phyloP scores from a whole-genome alignment of 2,113 vertebrate genomes.

The Nycticorax nycticorax region DNA sequence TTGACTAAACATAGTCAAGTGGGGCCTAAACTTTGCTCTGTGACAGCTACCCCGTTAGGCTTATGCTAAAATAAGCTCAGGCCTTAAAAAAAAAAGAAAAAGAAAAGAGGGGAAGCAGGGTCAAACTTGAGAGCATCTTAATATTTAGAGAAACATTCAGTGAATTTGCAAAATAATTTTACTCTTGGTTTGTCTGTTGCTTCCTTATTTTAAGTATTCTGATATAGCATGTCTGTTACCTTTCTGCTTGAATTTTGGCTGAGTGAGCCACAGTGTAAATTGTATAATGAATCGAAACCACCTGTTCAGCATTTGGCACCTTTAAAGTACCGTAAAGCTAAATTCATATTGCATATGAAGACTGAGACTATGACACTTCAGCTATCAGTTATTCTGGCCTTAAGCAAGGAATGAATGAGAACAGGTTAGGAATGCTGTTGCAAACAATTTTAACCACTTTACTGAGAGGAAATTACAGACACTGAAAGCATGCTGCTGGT shows the following conservation, averaged over 20 bases:
- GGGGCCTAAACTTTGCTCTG: neutral
- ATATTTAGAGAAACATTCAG: neutral
- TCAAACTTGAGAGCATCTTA: neutral
- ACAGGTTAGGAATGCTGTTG: neutral
- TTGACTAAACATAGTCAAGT: neutral
- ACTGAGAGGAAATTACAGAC: slow-evolving; percentile 31
- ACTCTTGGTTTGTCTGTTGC: neutral
- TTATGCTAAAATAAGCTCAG: neutral
- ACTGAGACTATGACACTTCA: slow-evolving; percentile 6
- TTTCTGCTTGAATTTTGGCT: neutral
- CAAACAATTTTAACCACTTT: slow-evolving; percentile 29
- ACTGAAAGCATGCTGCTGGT: slow-evolving; percentile 38
- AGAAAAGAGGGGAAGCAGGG: too few species aligned
- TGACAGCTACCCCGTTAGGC: neutral
- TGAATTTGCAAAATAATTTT: neutral
- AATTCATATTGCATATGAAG: neutral
- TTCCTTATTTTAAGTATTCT: neutral
- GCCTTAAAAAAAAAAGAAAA: too few species aligned
- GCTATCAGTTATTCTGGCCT: neutral
- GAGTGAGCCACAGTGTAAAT: neutral
- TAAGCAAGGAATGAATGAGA: slow-evolving; percentile 1
- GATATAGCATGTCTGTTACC: neutral
- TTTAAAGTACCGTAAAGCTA: neutral
- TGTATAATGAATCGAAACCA: neutral
- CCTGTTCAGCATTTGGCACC: neutral